These are phyloP conservation scores for Plotosus lineatus DNA, from an alignment of 2,113 vertebrate species.

Conservation along the genomic window DNA sequence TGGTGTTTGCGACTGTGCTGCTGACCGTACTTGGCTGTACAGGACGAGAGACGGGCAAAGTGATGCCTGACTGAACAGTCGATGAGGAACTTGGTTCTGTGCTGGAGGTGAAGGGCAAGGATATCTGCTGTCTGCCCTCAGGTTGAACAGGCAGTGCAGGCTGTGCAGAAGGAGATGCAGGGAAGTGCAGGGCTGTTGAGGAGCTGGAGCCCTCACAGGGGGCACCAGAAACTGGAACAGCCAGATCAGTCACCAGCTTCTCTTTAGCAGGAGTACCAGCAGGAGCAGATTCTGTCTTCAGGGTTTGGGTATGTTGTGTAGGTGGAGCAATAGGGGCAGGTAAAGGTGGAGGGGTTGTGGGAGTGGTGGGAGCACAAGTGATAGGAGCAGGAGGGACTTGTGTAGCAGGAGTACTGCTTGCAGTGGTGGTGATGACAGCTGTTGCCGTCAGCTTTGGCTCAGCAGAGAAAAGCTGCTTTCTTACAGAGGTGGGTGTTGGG, in stretches of 20 bases:
- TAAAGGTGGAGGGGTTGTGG: conserved; percentile 75
- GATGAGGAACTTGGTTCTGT: conserved; percentile 76
- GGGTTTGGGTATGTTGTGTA: conserved; percentile 69
- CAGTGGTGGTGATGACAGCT: conserved; percentile 70
- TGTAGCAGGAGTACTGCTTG: conserved; percentile 73
- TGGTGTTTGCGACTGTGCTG: conserved; percentile 82
- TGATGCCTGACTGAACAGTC: conserved; percentile 65
- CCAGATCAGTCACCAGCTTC: conserved; percentile 71
- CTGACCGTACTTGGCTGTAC: conserved; percentile 73
- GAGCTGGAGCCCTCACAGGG: conserved; percentile 68
- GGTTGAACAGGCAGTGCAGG: conserved; percentile 64
- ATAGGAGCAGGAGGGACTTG: conserved; percentile 68
- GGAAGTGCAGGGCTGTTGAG: conserved; percentile 66
- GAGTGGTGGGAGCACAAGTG: conserved; percentile 64
- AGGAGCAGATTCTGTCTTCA: conserved; percentile 80
- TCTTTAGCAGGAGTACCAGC: conserved; percentile 78
- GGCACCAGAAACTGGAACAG: conserved; percentile 61
- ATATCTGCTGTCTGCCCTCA: conserved; percentile 76
- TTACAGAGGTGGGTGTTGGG: conserved; percentile 87
- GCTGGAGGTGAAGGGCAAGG: conserved; percentile 79
- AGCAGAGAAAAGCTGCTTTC: conserved; percentile 90
- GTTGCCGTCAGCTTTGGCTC: conserved; percentile 78
- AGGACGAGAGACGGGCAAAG: conserved; percentile 74
- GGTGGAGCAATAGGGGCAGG: conserved; percentile 68
- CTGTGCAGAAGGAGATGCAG: conserved; percentile 50